phyloP scores from a whole-genome alignment of 1,140 invertebrate species.

The Plutomurus gul region DNA sequence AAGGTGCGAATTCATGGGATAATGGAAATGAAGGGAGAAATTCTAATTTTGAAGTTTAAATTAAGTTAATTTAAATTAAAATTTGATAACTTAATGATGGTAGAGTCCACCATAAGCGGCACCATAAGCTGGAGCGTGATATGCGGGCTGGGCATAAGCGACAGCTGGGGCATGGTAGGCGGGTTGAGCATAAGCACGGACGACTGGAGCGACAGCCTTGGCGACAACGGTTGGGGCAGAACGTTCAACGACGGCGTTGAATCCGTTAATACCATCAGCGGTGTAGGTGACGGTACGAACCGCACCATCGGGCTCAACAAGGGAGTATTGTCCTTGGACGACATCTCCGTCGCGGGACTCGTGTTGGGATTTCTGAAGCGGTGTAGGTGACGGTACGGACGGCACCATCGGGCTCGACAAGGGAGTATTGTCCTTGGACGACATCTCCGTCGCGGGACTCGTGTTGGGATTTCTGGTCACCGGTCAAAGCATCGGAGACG shows the following conservation, averaged over 20 bases:
- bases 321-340: constrained; percentile 65
- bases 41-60: too few relatives aligned
- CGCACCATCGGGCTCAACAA: constrained; percentile 78
- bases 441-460: constrained; percentile 51
- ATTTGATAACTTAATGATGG: too few relatives aligned
- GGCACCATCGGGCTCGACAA: constrained; percentile 77
- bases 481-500: constrained; percentile 51
- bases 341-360: constrained; percentile 4
- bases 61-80: too few relatives aligned
- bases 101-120: background rate
- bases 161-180: background rate
- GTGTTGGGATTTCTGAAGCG: too few relatives aligned
- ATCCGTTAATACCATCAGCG: too few relatives aligned
- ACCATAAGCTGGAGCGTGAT: background rate
- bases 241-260: too few relatives aligned
- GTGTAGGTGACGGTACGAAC: too few relatives aligned
- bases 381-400: constrained; percentile 75
- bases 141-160: background rate
- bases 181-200: background rate
- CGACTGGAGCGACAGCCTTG: too few relatives aligned
- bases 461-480: constrained; percentile 50
- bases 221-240: too few relatives aligned
- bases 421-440: constrained; percentile 69
- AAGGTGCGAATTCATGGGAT: too few relatives aligned
- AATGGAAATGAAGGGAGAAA: too few relatives aligned